A percentile compares a stretch with the other conserved stretches of the same genome.
These are phyloP conservation scores for Columbina picui DNA, from an alignment of 2,113 vertebrate species.

Conservation along the genomic window DNA sequence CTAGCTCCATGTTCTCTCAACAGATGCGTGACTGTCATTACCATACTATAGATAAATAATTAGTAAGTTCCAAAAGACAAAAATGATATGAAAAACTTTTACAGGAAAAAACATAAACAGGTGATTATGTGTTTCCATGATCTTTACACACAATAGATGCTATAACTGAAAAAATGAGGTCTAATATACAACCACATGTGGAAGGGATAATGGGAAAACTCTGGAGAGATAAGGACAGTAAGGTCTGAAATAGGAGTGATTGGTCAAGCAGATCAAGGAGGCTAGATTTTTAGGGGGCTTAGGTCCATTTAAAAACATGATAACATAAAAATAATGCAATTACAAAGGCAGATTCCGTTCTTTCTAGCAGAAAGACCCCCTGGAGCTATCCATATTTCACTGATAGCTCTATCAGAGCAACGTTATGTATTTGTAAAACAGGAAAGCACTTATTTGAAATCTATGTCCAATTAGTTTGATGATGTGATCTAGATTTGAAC, in stretches of 20 bases:
- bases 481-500: not conserved
- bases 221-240: not conserved
- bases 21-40: too few species aligned
- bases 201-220: not conserved
- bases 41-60: accelerated
- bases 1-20: not conserved
- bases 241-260: not conserved
- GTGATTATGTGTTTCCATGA: not conserved
- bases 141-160: not conserved
- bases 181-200: not conserved
- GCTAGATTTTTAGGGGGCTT: not conserved
- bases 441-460: not conserved
- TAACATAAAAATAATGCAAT: not conserved
- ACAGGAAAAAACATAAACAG: not conserved
- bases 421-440: not conserved
- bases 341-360: not conserved
- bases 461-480: not conserved
- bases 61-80: not conserved
- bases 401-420: not conserved
- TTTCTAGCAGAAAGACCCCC: not conserved
- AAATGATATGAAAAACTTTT: not conserved
- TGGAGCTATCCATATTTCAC: not conserved
- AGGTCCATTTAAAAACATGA: not conserved
- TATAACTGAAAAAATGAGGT: not conserved
- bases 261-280: not conserved